Evolutionary conservation across 1,140 invertebrate species (phyloP).

Genomic region (Macrobrachium nipponense): DNA sequence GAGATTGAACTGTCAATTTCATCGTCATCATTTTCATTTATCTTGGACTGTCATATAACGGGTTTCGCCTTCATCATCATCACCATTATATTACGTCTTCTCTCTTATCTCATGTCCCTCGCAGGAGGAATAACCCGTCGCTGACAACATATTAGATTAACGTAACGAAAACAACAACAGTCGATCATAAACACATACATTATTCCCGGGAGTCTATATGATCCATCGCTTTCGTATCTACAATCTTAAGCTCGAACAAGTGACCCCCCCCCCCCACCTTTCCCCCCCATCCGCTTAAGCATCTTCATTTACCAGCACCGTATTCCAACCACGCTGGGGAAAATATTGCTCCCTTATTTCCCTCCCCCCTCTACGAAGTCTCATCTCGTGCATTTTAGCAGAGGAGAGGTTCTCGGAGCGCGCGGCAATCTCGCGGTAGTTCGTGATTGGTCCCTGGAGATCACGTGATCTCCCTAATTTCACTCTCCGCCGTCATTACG

Average conservation of each 20-base stretch:
- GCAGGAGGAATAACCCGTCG: too few relatives aligned
- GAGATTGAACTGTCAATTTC: too few relatives aligned
- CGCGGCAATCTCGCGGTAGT: conserved; percentile 42
- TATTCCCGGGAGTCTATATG: too few relatives aligned
- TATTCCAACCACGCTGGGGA: not conserved
- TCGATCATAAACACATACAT: too few relatives aligned
- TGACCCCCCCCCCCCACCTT: not conserved
- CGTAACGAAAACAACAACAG: too few relatives aligned
- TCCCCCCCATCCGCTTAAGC: conserved; percentile 16
- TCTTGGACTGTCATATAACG: too few relatives aligned
- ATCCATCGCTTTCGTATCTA: too few relatives aligned
- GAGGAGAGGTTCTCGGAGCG: not conserved
- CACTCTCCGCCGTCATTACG: conserved; percentile 58
- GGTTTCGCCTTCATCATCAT: too few relatives aligned
- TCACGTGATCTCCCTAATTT: conserved; percentile 59
- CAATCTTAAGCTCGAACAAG: not conserved
- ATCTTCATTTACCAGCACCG: conserved; percentile 35
- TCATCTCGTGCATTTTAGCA: conserved; percentile 26
- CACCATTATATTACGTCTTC: too few relatives aligned
- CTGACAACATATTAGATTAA: too few relatives aligned
- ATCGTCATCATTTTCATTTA: too few relatives aligned
- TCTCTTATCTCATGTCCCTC: too few relatives aligned
- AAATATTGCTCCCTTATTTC: not conserved
- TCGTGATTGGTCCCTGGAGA: conserved; percentile 50
- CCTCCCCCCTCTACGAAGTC: not conserved